phyloP scores from a whole-genome alignment of 2,797 vertebrate genomes.

The Fistularia commersonii region DNA sequence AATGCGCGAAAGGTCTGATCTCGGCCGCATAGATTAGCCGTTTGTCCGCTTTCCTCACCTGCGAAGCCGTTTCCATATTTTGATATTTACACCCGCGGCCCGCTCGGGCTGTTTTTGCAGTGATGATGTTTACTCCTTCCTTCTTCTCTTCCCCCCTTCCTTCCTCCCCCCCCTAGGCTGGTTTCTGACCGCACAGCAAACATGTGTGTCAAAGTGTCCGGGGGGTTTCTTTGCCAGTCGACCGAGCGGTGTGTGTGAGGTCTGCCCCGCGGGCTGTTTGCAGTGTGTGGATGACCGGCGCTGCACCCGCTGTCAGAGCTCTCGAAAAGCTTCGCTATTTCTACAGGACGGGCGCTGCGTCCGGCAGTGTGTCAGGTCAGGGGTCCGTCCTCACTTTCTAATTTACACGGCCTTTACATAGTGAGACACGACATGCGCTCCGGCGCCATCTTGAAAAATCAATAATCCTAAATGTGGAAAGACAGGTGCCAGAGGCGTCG shows the following conservation, averaged over 20 bases:
- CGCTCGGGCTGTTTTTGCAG: background rate
- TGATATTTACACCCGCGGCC: background rate
- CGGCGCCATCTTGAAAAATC: too few relatives aligned
- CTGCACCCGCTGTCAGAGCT: constrained; percentile 70
- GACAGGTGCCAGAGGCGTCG: background rate
- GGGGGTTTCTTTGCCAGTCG: constrained; percentile 58
- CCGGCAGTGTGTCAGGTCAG: constrained; percentile 72
- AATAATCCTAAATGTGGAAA: background rate
- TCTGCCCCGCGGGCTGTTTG: constrained; percentile 66
- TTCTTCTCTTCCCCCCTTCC: background rate
- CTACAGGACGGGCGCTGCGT: constrained; percentile 73
- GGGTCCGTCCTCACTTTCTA: constrained; percentile 3
- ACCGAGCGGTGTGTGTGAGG: constrained; percentile 59
- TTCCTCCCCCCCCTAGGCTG: constrained; percentile 47
- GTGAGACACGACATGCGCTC: background rate
- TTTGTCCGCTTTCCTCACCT: background rate
- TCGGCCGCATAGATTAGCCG: too few relatives aligned
- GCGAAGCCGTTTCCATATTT: constrained; percentile 10
- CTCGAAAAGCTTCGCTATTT: constrained; percentile 53
- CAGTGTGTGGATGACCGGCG: constrained; percentile 60
- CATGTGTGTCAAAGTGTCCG: constrained; percentile 72
- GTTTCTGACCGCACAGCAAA: constrained; percentile 67
- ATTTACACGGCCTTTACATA: background rate
- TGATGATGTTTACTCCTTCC: constrained; percentile 13
- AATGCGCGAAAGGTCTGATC: constrained; percentile 80